These are phyloP conservation scores for Talpa occidentalis DNA, from an alignment of 2,113 vertebrate species.

Conservation along the genomic window DNA sequence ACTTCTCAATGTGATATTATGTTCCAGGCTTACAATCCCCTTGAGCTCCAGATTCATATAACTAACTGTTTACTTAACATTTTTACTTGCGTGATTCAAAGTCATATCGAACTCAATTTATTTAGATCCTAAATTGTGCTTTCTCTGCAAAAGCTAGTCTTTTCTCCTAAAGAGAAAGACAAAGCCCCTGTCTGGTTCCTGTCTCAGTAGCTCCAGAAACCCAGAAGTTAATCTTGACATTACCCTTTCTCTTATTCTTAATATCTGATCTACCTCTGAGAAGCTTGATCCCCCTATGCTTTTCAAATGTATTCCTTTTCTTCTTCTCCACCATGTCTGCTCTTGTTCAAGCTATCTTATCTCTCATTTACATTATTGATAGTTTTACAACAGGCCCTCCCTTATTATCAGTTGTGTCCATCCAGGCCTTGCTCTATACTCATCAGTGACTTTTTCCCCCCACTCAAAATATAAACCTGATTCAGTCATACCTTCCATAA, in stretches of 20 bases:
- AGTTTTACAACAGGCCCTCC: neutral
- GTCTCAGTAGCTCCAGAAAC: neutral
- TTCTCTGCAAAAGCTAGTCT: neutral
- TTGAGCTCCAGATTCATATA: neutral
- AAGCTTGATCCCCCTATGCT: neutral
- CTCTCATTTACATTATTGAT: neutral
- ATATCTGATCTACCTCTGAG: neutral
- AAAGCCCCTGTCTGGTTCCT: neutral
- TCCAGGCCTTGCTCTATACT: neutral
- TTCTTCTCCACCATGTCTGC: neutral
- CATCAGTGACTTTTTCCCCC: neutral
- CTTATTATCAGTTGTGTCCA: neutral
- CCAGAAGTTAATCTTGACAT: neutral
- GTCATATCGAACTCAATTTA: neutral
- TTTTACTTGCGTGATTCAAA: conserved; percentile 34
- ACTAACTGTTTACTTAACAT: neutral
- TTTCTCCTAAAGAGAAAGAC: neutral
- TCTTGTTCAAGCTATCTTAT: neutral
- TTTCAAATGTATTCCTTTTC: neutral
- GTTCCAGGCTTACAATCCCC: neutral
- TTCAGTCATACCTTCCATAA: neutral
- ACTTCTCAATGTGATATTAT: neutral
- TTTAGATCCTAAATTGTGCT: neutral
- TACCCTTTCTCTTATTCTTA: neutral
- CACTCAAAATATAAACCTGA: neutral